Base-by-base conservation (phyloP, 1,140 invertebrate species). In the Cotesia vestalis region DNA sequence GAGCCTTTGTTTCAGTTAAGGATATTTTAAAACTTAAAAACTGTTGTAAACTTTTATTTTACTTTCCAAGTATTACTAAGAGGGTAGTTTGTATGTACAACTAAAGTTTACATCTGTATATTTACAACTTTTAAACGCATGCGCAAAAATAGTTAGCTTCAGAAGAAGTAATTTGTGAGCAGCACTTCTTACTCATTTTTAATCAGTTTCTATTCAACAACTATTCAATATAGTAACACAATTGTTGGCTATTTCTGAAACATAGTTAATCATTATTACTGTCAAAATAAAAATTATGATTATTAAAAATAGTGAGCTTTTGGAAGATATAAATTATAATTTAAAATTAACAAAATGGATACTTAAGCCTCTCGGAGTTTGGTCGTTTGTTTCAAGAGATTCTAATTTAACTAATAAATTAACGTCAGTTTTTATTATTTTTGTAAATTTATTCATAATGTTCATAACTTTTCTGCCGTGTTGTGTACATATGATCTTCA, bases 391-490 rank as follows among this genome's bases (percentile, higher is more conserved):
- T 0, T 57, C 9, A 14, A 59, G 1, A 51, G 27, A 67, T 34
- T n/a, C 5, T 8, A 60, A 0, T 27, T 36, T 5, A 60, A 9
- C 20, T 4, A 11, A 46, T 34, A 20, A 46, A 67, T 40, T 51
- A n/a, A 34, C 27, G 20, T 46, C 52, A 5, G 35, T 51, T 12
- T 11, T 61, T 35, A 8, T 59, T 35, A 67, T 61, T 20, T 11
- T 55, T 34, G 1, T 51, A 6, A 40, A 36, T 52, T 12, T 38
- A n/a, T 52, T 34, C 46, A 12, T 38, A 11, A 66, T 73, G 38
- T 17, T 36, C 12, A 52, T 73, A n/a, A 52, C 34, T n/a, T 8
- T 72, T 57, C 14, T 72, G 34, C 70, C 70, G 0, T 17, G 52
- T 1, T 40, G n/a, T 60, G 4, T 72, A 4, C 27, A 67, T 20